Percentiles rank a stretch among this genome's conserved stretches.
These are phyloP conservation scores for Sebastiscus tertius DNA, from an alignment of 2,797 vertebrate genomes.

Conservation along the genomic window DNA sequence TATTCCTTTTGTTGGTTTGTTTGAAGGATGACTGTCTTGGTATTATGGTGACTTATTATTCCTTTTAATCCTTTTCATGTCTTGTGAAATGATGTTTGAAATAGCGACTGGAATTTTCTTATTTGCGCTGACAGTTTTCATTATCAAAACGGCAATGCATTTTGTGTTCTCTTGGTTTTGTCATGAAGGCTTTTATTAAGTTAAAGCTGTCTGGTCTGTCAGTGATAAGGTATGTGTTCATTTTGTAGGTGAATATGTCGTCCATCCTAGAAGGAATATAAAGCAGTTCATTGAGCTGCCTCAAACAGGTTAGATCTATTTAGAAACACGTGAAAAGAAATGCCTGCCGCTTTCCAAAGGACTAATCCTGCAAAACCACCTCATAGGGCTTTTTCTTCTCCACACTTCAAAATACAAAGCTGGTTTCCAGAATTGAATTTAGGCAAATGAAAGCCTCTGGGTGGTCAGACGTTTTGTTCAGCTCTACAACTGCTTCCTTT, in stretches of 20 bases:
- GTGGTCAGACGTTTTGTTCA: constrained; percentile 42
- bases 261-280: constrained; percentile 11
- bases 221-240: constrained; percentile 43
- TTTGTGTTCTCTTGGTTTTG: constrained; percentile 15
- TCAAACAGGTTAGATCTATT: constrained; percentile 43
- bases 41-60: neutral
- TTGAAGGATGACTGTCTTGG: neutral
- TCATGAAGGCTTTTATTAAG: constrained; percentile 8
- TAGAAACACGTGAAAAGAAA: constrained; percentile 33
- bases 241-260: constrained; percentile 27
- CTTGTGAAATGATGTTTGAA: constrained; percentile 13
- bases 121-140: neutral
- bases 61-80: neutral
- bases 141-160: constrained; percentile 13
- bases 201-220: constrained; percentile 37
- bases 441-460: constrained; percentile 52
- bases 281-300: constrained; percentile 33
- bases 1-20: neutral
- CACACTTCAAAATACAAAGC: constrained; percentile 51
- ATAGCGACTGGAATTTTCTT: neutral
- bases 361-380: constrained; percentile 53
- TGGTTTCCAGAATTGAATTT: constrained; percentile 49
- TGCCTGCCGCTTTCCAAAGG: constrained; percentile 45
- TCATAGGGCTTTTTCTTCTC: neutral
- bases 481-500: constrained; percentile 31